Evolutionary conservation across 2,113 vertebrate genomes (phyloP).

Genomic region (Scolopax mira): DNA sequence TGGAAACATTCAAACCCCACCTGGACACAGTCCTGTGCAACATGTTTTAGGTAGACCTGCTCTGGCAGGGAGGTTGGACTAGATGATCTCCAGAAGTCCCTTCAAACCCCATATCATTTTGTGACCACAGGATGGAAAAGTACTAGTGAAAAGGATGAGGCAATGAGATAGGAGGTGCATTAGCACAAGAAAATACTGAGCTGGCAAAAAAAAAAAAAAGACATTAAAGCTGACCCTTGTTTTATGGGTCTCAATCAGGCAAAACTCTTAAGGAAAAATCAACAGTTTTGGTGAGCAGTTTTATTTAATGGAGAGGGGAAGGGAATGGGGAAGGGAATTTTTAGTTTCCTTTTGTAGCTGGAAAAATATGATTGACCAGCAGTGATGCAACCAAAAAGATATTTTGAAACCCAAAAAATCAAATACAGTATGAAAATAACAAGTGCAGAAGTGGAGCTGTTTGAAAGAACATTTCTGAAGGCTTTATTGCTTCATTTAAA

Average conservation of each 20-base stretch:
- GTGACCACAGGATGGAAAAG: not conserved
- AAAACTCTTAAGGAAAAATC: not conserved
- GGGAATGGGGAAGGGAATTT: not conserved
- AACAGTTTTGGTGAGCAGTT: not conserved
- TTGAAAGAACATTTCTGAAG: not conserved
- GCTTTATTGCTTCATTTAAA: constrained; percentile 8
- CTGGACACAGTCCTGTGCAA: too few species aligned
- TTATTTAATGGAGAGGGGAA: not conserved
- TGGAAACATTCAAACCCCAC: too few species aligned
- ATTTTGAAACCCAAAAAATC: not conserved
- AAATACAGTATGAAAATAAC: not conserved
- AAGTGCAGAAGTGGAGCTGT: not conserved
- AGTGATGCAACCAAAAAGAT: not conserved
- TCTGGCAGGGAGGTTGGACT: too few species aligned
- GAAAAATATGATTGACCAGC: not conserved
- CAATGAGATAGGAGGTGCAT: not conserved
- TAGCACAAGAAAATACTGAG: not conserved
- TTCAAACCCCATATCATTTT: too few species aligned
- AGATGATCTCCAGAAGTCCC: too few species aligned
- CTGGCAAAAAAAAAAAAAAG: not conserved
- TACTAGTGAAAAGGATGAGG: not conserved
- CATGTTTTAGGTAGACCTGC: too few species aligned
- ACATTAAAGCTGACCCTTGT: not conserved
- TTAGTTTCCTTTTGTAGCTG: not conserved
- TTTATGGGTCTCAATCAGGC: not conserved